Conservation (phyloP, 1,140 invertebrate species). For the Papilio xuthus region DNA sequence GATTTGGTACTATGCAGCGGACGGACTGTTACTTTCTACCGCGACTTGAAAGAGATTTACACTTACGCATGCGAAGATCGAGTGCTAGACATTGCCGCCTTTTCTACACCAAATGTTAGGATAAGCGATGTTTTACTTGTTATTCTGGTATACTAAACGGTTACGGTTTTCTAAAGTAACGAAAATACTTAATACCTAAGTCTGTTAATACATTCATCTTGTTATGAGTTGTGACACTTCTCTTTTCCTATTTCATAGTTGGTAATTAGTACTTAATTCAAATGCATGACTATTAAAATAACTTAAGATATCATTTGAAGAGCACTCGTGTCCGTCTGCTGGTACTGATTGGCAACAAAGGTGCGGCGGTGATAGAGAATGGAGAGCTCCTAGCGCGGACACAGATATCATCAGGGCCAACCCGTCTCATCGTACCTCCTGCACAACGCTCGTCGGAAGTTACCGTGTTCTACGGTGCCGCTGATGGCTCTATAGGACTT, state of each 20-base stretch:
- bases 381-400: constrained; percentile 58
- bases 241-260: no score
- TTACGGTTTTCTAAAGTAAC: no score
- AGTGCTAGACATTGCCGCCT: constrained; percentile 70
- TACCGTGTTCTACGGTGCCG: constrained; percentile 67
- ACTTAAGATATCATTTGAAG: constrained; percentile 45
- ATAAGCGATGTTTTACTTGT: not conserved
- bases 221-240: no score
- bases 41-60: constrained; percentile 65
- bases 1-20: constrained; percentile 74
- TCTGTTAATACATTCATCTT: no score
- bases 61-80: constrained; percentile 71
- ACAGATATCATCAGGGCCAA: constrained; percentile 61
- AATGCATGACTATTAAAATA: not conserved
- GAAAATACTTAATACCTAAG: no score
- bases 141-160: not conserved
- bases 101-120: constrained; percentile 70
- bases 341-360: constrained; percentile 70
- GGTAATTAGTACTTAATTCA: not conserved
- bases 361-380: constrained; percentile 65
- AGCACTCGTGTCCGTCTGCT: constrained; percentile 63
- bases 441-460: constrained; percentile 52
- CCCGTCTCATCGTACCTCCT: constrained; percentile 57
- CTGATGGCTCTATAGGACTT: constrained; percentile 73
- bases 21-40: constrained; percentile 66